These are phyloP conservation scores for Syngnathus typhle DNA, from an alignment of 2,113 vertebrate species.

Conservation along the genomic window DNA sequence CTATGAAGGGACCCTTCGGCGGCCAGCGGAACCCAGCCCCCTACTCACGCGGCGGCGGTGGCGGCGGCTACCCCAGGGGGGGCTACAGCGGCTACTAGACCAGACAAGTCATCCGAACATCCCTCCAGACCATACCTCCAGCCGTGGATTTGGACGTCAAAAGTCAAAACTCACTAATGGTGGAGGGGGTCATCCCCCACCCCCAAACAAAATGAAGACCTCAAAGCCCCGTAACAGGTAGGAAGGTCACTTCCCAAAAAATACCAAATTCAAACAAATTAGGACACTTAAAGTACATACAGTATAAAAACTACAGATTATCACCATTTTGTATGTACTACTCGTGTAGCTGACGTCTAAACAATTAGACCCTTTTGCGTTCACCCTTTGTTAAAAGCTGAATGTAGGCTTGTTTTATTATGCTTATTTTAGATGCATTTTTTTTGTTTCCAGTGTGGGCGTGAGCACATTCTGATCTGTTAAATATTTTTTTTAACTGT, in stretches of 20 bases:
- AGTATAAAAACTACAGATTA: not conserved
- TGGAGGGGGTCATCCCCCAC: slow-evolving; percentile 41
- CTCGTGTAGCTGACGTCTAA: slow-evolving; percentile 58
- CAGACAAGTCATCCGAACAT: slow-evolving; percentile 8
- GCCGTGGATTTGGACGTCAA: slow-evolving; percentile 48
- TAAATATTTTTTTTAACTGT: slow-evolving; percentile 41
- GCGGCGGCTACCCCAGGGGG: slow-evolving; percentile 60
- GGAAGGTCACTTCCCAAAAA: slow-evolving; percentile 70
- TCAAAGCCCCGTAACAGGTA: slow-evolving; percentile 62
- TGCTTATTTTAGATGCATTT: slow-evolving; percentile 28
- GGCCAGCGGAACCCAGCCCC: slow-evolving; percentile 80
- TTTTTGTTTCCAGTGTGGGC: slow-evolving; percentile 47
- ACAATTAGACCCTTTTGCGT: slow-evolving; percentile 58
- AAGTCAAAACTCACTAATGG: slow-evolving; percentile 49
- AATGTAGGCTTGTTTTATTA: slow-evolving; percentile 56
- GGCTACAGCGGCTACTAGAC: slow-evolving; percentile 58
- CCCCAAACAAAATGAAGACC: slow-evolving; percentile 59
- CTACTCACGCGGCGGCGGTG: slow-evolving; percentile 80
- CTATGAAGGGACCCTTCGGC: slow-evolving; percentile 82
- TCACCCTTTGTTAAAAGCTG: slow-evolving; percentile 38
- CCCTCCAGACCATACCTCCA: slow-evolving; percentile 24
- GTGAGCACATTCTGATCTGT: slow-evolving; percentile 18
- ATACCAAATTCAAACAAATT: slow-evolving; percentile 58
- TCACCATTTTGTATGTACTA: slow-evolving; percentile 5
- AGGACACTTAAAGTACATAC: slow-evolving; percentile 50